A percentile compares a stretch with the other conserved stretches of the same genome.
These are phyloP conservation scores for Platysteira castanea DNA, from an alignment of 2,113 vertebrate genomes.

Conservation along the genomic window DNA sequence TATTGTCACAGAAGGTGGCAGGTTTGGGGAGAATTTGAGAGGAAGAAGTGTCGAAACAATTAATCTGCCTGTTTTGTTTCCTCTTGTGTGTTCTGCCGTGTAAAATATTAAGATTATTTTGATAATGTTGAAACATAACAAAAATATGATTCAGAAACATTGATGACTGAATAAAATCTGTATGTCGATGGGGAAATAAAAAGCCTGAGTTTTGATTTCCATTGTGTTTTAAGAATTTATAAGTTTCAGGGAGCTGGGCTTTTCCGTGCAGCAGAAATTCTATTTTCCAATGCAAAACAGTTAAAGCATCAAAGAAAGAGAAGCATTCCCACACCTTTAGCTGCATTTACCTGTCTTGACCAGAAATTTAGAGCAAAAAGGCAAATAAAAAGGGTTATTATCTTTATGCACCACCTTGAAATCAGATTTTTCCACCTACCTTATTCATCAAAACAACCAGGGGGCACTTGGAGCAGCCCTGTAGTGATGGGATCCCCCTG, in stretches of 20 bases:
- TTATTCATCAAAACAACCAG: neutral
- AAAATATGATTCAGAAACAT: neutral
- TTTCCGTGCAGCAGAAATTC: neutral
- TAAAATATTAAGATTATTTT: neutral
- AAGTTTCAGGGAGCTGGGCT: neutral
- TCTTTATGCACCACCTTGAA: neutral
- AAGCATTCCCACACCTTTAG: neutral
- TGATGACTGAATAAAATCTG: neutral
- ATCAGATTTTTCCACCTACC: neutral
- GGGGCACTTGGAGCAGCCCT: neutral
- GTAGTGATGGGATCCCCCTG: fast-evolving
- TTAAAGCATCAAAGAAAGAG: neutral
- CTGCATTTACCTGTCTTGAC: neutral
- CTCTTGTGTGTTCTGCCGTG: neutral
- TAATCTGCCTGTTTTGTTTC: neutral
- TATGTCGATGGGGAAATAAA: neutral
- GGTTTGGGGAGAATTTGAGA: neutral
- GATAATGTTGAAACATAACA: neutral
- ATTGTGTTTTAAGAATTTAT: neutral
- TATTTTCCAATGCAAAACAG: neutral
- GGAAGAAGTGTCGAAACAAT: constrained; percentile 26
- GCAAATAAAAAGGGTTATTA: neutral
- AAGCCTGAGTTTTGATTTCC: neutral
- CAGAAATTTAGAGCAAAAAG: neutral
- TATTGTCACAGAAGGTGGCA: neutral